These are phyloP conservation scores for Gerris lacustris DNA, from an alignment of 2,888 invertebrate genomes.

Conservation along the genomic window DNA sequence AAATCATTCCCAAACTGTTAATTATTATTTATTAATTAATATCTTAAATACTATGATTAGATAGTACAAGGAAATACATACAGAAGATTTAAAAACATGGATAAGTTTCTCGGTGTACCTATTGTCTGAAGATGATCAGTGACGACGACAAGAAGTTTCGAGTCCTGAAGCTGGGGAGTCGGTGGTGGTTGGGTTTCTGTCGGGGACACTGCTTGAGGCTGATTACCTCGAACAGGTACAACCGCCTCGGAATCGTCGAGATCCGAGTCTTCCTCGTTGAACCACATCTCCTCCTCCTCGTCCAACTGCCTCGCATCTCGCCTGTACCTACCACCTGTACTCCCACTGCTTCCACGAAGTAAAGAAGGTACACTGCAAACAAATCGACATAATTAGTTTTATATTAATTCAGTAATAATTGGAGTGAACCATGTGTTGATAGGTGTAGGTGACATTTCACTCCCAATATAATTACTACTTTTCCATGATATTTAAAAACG, in stretches of 20 bases:
- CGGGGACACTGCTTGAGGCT: slow-evolving; percentile 18
- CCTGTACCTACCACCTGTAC: slow-evolving; percentile 51
- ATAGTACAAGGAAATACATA: no score
- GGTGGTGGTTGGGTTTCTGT: not conserved
- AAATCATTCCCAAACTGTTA: no score
- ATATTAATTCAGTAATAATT: no score
- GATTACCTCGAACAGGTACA: slow-evolving; percentile 35
- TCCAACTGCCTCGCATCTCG: slow-evolving; percentile 88
- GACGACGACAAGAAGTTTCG: not conserved
- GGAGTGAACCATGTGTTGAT: no score
- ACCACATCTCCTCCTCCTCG: slow-evolving; percentile 98
- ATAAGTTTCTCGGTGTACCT: no score
- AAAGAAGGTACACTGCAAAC: slow-evolving; percentile 63
- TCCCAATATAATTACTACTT: no score
- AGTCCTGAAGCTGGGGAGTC: slow-evolving; percentile 28
- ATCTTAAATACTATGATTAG: no score
- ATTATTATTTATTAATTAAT: no score
- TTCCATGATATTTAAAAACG: no score
- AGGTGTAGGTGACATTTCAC: no score
- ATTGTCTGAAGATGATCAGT: slow-evolving; percentile 5
- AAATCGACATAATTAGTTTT: not conserved
- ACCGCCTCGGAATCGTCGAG: slow-evolving; percentile 63
- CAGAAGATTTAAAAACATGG: no score
- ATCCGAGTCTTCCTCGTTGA: slow-evolving; percentile 84
- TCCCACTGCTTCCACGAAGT: slow-evolving; percentile 48